Evolutionary conservation across 1,140 invertebrate genomes (phyloP), one percentile per base, ranked within the genome.

Genomic region (Macrobrachium rosenbergii): DNA sequence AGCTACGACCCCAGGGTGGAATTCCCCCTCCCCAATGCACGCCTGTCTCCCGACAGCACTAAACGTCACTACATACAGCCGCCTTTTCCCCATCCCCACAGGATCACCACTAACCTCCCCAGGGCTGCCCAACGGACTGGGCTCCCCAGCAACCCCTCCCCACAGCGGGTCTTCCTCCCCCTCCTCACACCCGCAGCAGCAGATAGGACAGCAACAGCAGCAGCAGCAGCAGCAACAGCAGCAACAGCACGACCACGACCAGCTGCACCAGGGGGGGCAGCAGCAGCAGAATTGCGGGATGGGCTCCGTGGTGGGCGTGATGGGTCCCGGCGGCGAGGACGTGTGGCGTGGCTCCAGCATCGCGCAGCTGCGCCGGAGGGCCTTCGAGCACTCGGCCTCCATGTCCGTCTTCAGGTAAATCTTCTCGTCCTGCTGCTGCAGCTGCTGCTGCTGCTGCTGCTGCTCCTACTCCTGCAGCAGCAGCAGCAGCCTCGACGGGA

Each of bases 101-200:
- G 87, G 87, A 21, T 88, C 87, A 62, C 87, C 87, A 43, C 81
- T 83, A 52, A 83, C 83, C 81, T 88, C 87, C 82, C 87, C 87
- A 60, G 87, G 87, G 12, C 87, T 88, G 8, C 87, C 87, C 59
- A 88, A 82, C 82, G 87, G 87, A 12, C 83, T 82, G 10, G 83
- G 81, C 21, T 88, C 87, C 63, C 87, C 87, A 69, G 64, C 75
- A 14, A 69, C 83, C 10, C 75, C 67, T 60, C 75, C 67, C 19
- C 82, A 83, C 23, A 81, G 83, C 45, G 83, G 12, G 58, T 72
- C 0, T 62, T 80, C 5, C 77, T 72, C 17, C 83, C 67, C 77
- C 2, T 77, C 79, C 11, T 77, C 78, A 23, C 83, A 86, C 17
- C 82, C 73, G 5, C 83, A 80, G 8, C 77, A 77, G 11, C 77